Evolutionary conservation across 2,113 vertebrate species (phyloP), one percentile per base, ranked within the genome.

Genomic region (Bagarius yarrelli): DNA sequence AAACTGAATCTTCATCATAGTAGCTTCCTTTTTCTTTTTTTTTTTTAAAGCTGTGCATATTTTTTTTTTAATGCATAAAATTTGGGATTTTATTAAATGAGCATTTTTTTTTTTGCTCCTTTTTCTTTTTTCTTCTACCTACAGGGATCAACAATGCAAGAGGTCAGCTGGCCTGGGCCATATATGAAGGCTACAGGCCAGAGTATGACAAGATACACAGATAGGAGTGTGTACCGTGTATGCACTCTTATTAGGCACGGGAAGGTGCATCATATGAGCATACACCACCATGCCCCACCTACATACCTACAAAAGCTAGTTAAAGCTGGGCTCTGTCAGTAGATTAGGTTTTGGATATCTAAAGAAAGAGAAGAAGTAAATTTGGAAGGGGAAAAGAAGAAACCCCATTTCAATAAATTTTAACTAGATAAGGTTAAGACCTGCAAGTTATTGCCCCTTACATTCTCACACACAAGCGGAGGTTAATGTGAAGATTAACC

Each of bases 131-230:
- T 91, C 88, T 92, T 92, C 87, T 92, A 92, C 91, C 96, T 96
- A 88, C 96, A 98, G 96, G 95, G 88, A 93, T 92, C 95, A 95
- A 92, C 92, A 94, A 93, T 96, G 91, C 95, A 94, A 96, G 96
- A 95, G 94, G 93, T 96, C 94, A 94, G 90, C 95, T 94, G 95
- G 96, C 95, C 95, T 97, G 95, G 91, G 91, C 94, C 94, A 75
- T 94, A 93, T 94, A 92, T 90, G 95, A 95, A 93, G 94, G 95
- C 94, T 91, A 94, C 95, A 96, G 96, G 96, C 96, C 94, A 95
- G 95, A 91, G 92, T 94, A 91, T 85, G 92, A 94, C 89, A 89
- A 92, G 88, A 90, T 90, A 84, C 89, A 87, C 84, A 79, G 87
- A 87, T 85, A 72, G 67, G 70, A 80, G 86, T 72, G 77, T 90